phyloP scores from a whole-genome alignment of 2,888 invertebrate genomes.

The Apamea anceps region DNA sequence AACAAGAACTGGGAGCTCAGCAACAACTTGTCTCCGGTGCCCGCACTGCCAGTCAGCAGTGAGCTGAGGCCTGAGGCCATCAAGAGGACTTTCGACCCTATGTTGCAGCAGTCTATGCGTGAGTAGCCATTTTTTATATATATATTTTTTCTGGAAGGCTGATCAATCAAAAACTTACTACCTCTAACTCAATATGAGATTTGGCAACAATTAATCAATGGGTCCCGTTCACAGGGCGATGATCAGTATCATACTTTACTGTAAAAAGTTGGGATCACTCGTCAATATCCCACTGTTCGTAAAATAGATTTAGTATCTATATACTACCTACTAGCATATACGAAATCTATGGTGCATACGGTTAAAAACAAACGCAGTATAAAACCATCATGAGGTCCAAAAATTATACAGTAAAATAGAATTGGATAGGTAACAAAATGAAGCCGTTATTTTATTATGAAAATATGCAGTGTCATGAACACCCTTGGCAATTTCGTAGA shows the following conservation, averaged over 20 bases:
- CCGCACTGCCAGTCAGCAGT: slow-evolving; percentile 76
- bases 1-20: slow-evolving; percentile 86
- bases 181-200: not conserved
- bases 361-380: not conserved
- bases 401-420: not conserved
- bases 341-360: not conserved
- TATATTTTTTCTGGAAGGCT: not conserved
- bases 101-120: slow-evolving; percentile 87
- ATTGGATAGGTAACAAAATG: not conserved
- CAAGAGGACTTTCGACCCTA: slow-evolving; percentile 85
- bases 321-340: too few relatives aligned
- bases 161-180: not conserved
- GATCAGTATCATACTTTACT: not conserved
- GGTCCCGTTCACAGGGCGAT: not conserved
- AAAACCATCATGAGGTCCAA: not conserved
- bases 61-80: slow-evolving; percentile 84
- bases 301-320: too few relatives aligned
- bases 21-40: slow-evolving; percentile 82
- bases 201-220: not conserved
- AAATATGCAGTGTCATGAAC: not conserved
- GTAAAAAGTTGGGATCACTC: not conserved
- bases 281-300: not conserved
- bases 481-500: not conserved
- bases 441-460: not conserved
- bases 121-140: slow-evolving; percentile 61